A percentile compares a stretch with the other conserved stretches of the same genome.
phyloP scores from a whole-genome alignment of 2,797 vertebrate genomes.

The Malacoraja senta region DNA sequence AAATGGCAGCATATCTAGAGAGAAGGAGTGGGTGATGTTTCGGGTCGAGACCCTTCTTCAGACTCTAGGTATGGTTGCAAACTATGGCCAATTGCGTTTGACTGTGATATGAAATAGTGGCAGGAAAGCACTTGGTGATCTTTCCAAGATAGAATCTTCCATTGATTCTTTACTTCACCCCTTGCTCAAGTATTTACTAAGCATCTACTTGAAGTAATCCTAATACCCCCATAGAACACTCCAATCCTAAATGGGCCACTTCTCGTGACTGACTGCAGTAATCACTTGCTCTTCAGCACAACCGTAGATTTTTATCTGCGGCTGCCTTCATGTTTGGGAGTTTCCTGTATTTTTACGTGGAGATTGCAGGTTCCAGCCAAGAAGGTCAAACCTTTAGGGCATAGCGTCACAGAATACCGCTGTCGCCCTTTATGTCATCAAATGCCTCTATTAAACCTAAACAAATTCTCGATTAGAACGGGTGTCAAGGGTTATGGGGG shows the following conservation, averaged over 20 bases:
- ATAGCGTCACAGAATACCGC: not conserved
- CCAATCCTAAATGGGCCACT: not conserved
- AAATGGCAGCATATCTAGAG: no score
- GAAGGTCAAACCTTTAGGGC: not conserved
- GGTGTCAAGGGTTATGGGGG: no score
- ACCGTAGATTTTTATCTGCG: not conserved
- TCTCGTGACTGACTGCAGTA: not conserved
- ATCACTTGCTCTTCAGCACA: not conserved
- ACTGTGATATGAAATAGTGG: not conserved
- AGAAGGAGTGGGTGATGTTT: no score
- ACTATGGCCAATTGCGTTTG: not conserved
- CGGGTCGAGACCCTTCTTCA: no score
- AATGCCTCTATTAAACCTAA: no score
- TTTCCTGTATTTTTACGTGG: not conserved
- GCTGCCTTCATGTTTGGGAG: no score
- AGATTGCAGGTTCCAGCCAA: not conserved
- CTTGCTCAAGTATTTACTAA: slow-evolving; percentile 11
- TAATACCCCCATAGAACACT: not conserved
- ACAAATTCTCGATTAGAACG: no score
- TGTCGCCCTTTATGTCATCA: no score
- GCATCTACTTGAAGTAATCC: slow-evolving; percentile 26
- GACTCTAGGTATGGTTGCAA: no score
- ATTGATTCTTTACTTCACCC: not conserved
- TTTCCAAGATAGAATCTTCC: not conserved
- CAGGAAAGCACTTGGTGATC: not conserved